Conservation (phyloP, 2,113 vertebrate species). For the Asarcornis scutulata region DNA sequence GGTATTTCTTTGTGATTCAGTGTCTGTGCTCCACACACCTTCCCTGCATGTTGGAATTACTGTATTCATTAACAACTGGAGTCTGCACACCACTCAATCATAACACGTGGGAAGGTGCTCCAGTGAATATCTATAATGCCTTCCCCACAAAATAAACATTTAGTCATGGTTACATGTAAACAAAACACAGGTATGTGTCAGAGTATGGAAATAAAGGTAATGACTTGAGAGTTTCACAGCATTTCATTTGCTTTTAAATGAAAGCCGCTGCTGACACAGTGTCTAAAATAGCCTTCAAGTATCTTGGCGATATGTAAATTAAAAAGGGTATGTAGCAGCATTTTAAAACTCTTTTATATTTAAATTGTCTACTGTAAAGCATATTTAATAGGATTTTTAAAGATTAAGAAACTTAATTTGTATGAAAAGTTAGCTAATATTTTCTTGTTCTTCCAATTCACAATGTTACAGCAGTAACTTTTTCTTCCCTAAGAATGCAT, state of each 20-base stretch:
- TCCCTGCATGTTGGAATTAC: background rate
- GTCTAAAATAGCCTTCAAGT: background rate
- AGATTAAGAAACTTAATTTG: background rate
- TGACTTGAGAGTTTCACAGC: background rate
- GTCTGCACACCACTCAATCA: background rate
- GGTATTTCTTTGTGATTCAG: background rate
- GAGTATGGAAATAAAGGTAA: background rate
- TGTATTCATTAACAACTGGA: background rate
- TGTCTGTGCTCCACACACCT: background rate
- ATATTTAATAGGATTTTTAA: background rate
- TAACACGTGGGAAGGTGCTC: accelerated
- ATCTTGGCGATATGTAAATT: no score
- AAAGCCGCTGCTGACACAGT: background rate
- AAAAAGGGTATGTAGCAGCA: background rate
- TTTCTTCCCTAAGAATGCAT: background rate
- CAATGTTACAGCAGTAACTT: background rate
- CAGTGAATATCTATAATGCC: background rate
- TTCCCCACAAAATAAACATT: background rate
- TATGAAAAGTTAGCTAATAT: background rate
- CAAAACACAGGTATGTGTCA: background rate
- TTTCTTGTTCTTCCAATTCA: background rate
- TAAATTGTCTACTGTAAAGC: background rate
- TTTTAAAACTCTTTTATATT: background rate
- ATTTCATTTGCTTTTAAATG: background rate
- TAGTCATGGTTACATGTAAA: background rate